These are phyloP conservation scores for Archegozetes longisetosus DNA, from an alignment of 1,140 invertebrate species.

Conservation along the genomic window DNA sequence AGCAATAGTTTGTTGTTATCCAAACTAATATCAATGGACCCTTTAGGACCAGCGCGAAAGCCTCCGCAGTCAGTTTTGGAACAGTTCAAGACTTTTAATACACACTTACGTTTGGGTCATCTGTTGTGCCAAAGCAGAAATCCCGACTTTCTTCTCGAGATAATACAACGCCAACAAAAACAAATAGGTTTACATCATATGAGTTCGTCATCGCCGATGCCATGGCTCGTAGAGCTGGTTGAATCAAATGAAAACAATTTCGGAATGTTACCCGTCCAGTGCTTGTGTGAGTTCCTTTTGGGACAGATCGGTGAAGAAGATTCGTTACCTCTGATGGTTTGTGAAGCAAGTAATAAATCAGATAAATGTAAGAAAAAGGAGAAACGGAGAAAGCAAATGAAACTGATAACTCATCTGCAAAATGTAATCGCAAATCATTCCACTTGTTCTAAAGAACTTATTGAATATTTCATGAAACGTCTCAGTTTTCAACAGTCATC, in stretches of 20 bases:
- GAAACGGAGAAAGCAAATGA: slow-evolving; percentile 51
- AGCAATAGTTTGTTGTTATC: slow-evolving; percentile 67
- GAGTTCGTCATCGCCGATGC: slow-evolving; percentile 73
- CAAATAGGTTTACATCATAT: slow-evolving; percentile 21
- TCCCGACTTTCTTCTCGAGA: slow-evolving; percentile 72
- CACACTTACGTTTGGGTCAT: slow-evolving; percentile 72
- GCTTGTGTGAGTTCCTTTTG: slow-evolving; percentile 84
- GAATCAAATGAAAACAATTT: slow-evolving; percentile 73
- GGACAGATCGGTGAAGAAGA: slow-evolving; percentile 36
- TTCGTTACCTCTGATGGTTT: background rate
- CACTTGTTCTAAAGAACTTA: slow-evolving; percentile 49
- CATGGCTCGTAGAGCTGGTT: slow-evolving; percentile 86
- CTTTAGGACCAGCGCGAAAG: slow-evolving; percentile 53
- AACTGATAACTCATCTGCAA: slow-evolving; percentile 57
- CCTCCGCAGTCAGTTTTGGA: slow-evolving; percentile 61
- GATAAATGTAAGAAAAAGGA: slow-evolving; percentile 26
- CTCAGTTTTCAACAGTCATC: slow-evolving; percentile 61
- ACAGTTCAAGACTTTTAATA: slow-evolving; percentile 52
- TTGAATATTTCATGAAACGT: slow-evolving; percentile 78
- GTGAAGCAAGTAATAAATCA: slow-evolving; percentile 11
- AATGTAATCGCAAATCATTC: slow-evolving; percentile 38
- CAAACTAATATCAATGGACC: slow-evolving; percentile 65
- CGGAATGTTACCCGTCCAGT: slow-evolving; percentile 78
- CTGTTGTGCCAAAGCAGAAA: slow-evolving; percentile 70
- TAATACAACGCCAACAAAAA: slow-evolving; percentile 53